phyloP scores from a whole-genome alignment of 2,113 vertebrate species.

The Rhinopomastus cyanomelas region DNA sequence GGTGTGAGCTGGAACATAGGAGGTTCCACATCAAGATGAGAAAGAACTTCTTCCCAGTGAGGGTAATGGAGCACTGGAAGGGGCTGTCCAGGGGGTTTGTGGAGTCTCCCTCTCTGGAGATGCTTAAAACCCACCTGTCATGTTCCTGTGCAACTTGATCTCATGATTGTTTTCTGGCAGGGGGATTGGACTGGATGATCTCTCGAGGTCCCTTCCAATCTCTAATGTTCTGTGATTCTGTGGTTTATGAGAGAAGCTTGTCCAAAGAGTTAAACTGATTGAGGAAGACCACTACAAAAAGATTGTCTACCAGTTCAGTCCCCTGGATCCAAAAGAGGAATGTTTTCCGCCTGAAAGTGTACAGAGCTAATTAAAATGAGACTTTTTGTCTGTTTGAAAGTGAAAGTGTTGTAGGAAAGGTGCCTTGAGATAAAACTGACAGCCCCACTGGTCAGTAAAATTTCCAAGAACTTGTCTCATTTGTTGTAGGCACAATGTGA shows the following conservation, averaged over 20 bases:
- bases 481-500: neutral
- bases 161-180: too few species aligned
- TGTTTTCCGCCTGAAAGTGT: neutral
- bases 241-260: neutral
- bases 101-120: too few species aligned
- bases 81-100: too few species aligned
- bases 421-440: neutral
- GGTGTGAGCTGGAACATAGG: too few species aligned
- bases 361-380: neutral
- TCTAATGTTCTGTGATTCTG: too few species aligned
- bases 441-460: neutral
- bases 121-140: too few species aligned
- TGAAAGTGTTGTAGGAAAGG: neutral
- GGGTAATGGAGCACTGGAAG: too few species aligned
- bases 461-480: neutral
- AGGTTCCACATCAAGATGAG: too few species aligned
- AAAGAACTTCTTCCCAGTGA: too few species aligned
- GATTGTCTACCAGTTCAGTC: neutral
- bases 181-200: too few species aligned
- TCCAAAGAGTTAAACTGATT: neutral
- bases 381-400: neutral
- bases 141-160: too few species aligned
- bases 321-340: neutral
- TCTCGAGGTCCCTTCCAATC: too few species aligned
- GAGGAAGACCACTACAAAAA: neutral